Percentiles rank a stretch among this genome's conserved stretches.
Conservation (phyloP, 2,888 invertebrate genomes). For the Acrocera orbiculus region DNA sequence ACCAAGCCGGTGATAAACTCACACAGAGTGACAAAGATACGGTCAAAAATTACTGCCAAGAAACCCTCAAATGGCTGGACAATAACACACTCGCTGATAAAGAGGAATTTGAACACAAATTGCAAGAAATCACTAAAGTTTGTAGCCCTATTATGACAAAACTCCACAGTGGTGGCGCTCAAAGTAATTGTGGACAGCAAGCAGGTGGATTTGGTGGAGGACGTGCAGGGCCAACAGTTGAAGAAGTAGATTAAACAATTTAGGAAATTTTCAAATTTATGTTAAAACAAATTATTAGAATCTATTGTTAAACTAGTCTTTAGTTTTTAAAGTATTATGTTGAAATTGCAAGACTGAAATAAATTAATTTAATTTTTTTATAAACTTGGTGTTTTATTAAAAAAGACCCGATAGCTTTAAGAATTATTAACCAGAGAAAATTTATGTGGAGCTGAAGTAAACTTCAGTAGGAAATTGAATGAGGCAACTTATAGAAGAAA, state of each 20-base stretch:
- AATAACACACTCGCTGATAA: slow-evolving; percentile 56
- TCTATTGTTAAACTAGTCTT: too few species aligned
- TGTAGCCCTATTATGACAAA: slow-evolving; percentile 36
- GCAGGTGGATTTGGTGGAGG: slow-evolving; percentile 43
- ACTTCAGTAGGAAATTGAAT: too few species aligned
- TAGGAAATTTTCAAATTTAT: too few species aligned
- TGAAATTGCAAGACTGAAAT: too few species aligned
- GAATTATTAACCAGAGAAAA: too few species aligned
- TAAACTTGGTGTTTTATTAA: too few species aligned
- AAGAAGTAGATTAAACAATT: slow-evolving; percentile 20
- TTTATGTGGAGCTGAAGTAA: too few species aligned
- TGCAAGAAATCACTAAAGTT: slow-evolving; percentile 23
- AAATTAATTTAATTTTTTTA: too few species aligned
- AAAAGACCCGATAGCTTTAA: too few species aligned
- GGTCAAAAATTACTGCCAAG: slow-evolving; percentile 41
- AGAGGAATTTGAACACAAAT: slow-evolving; percentile 47
- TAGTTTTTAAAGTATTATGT: too few species aligned
- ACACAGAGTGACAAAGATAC: slow-evolving; percentile 50
- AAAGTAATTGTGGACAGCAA: slow-evolving; percentile 31
- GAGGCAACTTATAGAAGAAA: too few species aligned
- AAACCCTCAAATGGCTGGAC: slow-evolving; percentile 56
- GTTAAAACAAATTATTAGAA: too few species aligned
- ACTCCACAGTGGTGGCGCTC: slow-evolving; percentile 15
- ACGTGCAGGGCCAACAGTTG: slow-evolving; percentile 22
- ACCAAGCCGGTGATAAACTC: slow-evolving; percentile 45